phyloP scores from a whole-genome alignment of 1,140 invertebrate species.

The Theocolax elegans region DNA sequence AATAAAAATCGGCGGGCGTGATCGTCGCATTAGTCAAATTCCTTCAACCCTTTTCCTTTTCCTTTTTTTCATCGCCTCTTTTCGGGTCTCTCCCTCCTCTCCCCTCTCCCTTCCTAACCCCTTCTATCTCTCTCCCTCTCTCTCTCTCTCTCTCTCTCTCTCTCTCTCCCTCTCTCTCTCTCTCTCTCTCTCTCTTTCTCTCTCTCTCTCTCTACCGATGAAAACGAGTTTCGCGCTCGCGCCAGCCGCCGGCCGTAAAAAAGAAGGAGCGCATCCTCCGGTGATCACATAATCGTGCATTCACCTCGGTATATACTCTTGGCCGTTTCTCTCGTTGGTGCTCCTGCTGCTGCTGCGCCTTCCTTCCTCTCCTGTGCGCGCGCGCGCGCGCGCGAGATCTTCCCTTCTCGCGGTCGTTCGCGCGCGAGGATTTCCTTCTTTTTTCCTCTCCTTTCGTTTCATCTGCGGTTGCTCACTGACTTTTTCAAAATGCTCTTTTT shows the following conservation, averaged over 20 bases:
- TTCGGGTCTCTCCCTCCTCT: background rate
- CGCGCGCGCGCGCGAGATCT: conserved; percentile 50
- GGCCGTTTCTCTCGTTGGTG: conserved; percentile 38
- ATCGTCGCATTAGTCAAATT: conserved; percentile 34
- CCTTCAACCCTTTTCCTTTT: conserved; percentile 17
- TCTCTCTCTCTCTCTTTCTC: conserved; percentile 9
- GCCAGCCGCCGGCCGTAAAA: conserved; percentile 18
- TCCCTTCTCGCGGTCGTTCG: conserved; percentile 51
- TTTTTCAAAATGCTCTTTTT: no score
- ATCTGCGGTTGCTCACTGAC: background rate
- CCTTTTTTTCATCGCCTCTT: background rate
- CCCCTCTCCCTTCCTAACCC: background rate
- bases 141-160: background rate
- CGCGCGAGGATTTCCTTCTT: background rate
- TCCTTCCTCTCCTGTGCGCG: conserved; percentile 52
- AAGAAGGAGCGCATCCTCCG: conserved; percentile 57
- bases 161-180: background rate
- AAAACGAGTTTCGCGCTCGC: conserved; percentile 39
- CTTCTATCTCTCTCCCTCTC: background rate
- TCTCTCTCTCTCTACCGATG: conserved; percentile 23
- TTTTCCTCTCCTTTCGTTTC: conserved; percentile 35
- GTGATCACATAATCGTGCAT: conserved; percentile 66
- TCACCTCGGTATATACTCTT: conserved; percentile 55
- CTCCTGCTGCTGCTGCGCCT: conserved; percentile 42
- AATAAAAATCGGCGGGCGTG: conserved; percentile 42